Base-by-base conservation (phyloP, 2,113 vertebrate species). In the Thalassoma bifasciatum region DNA sequence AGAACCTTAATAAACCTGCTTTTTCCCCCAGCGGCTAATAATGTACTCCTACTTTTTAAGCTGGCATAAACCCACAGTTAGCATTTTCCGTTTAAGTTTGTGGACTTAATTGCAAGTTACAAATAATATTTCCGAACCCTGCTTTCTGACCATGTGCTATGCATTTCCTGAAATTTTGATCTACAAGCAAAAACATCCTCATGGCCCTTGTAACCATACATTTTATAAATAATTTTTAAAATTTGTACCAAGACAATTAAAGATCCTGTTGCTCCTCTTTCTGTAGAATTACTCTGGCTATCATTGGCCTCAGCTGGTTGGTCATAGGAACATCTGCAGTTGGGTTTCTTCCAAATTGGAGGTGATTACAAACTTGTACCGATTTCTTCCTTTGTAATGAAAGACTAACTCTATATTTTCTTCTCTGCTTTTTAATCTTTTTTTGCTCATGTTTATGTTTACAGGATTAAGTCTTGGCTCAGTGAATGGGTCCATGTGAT, bases 401-500 rank as follows among this genome's bases (percentile, higher is more conserved):
- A 26, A 36, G 7, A n/a, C 3, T 1, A 34, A 34, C 23, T 36
- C 1, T 16, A 37, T 9, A 38, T 16, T 23, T 52, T 44, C 50
- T 17, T 46, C 7, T 11, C 14, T 44, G 6, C 26, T 65, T 2
- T 70, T 22, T 8, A n/a, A 1, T 38, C 8, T 38, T 26, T 37
- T 10, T 40, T 40, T 37, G 0, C 12, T 8, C n/a, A 22, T 54
- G 14, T 67, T 0, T 66, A 1, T 76, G 22, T 70, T 86, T 84
- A 88, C 53, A 99, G 98, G 44, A 23, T 95, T 46, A 99, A 98
- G 92, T 90, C 74, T 77, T 94, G 95, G 89, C 90, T 99, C 60
- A 99, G 98, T 10, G 97, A 98, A 40, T 86, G 96, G 76, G 96
- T 98, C n/a, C 98, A 99, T 69, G 92, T 99, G 52, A 97, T 97